These are phyloP conservation scores for Hydrozoanthus tunicans DNA, from an alignment of 64 coral and sea anemone genomes.

Conservation along the genomic window DNA sequence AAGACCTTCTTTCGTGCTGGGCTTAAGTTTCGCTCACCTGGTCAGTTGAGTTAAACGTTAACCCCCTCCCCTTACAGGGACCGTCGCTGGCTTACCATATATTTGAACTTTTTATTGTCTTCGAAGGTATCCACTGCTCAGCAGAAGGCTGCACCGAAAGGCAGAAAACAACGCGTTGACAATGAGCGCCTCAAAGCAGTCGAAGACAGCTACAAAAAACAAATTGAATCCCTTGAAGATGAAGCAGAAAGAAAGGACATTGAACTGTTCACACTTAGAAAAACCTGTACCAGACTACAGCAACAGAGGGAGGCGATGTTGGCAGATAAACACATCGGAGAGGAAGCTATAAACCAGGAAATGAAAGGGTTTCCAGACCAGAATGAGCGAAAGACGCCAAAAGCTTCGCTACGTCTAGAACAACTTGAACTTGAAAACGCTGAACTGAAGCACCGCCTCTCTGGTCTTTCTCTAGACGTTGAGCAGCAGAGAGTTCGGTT, in stretches of 20 bases:
- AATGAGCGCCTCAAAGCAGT: neutral
- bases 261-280: conserved; percentile 63
- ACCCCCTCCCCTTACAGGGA: no score
- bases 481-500: conserved; percentile 90
- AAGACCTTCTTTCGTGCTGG: no score
- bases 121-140: conserved; percentile 7
- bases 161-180: conserved; percentile 8
- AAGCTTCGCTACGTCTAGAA: conserved; percentile 48
- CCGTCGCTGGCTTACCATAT: no score
- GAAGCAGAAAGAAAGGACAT: conserved; percentile 74
- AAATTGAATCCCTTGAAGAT: conserved; percentile 55
- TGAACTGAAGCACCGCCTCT: conserved; percentile 73
- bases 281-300: conserved; percentile 80
- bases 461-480: conserved; percentile 68
- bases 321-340: conserved; percentile 26
- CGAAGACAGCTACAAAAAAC: conserved; percentile 33
- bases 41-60: no score
- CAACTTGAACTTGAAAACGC: conserved; percentile 72
- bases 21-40: no score
- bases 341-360: conserved; percentile 11
- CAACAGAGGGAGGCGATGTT: conserved; percentile 80
- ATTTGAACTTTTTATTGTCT: neutral
- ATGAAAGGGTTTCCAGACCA: conserved; percentile 8
- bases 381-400: conserved; percentile 6
- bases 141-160: conserved; percentile 7